phyloP scores from a whole-genome alignment of 2,113 vertebrate genomes.

The Crotalus tigris region DNA sequence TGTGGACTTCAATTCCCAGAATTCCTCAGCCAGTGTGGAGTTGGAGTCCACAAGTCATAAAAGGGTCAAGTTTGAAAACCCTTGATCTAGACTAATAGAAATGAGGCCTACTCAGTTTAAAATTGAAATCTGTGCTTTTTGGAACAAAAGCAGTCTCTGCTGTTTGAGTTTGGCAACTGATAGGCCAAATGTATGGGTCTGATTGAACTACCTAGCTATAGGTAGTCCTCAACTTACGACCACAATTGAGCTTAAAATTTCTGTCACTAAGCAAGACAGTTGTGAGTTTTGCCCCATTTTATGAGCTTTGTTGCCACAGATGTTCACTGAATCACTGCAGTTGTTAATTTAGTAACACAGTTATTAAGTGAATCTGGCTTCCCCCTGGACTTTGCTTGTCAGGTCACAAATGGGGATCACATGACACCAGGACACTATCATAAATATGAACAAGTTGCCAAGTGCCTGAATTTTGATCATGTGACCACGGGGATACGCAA shows the following conservation, averaged over 20 bases:
- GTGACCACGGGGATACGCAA: background rate
- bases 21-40: too few relatives aligned
- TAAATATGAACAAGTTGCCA: too few relatives aligned
- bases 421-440: too few relatives aligned
- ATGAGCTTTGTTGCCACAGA: background rate
- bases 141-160: slow-evolving; percentile 82
- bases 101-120: slow-evolving; percentile 78
- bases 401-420: too few relatives aligned
- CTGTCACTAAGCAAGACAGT: background rate
- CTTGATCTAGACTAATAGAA: slow-evolving; percentile 67
- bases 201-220: slow-evolving; percentile 81
- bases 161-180: slow-evolving; percentile 80
- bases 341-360: background rate
- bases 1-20: too few relatives aligned
- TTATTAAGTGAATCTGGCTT: background rate
- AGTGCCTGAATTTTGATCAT: too few relatives aligned
- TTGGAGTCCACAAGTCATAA: too few relatives aligned
- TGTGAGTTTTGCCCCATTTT: background rate
- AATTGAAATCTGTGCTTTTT: slow-evolving; percentile 78
- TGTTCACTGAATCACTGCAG: background rate
- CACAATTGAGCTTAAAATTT: background rate
- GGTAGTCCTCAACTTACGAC: background rate
- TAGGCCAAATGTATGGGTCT: slow-evolving; percentile 74
- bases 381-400: background rate
- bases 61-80: too few relatives aligned